Evolutionary conservation across 2,797 vertebrate species (phyloP).

Genomic region (Petrocephalus sullivani): DNA sequence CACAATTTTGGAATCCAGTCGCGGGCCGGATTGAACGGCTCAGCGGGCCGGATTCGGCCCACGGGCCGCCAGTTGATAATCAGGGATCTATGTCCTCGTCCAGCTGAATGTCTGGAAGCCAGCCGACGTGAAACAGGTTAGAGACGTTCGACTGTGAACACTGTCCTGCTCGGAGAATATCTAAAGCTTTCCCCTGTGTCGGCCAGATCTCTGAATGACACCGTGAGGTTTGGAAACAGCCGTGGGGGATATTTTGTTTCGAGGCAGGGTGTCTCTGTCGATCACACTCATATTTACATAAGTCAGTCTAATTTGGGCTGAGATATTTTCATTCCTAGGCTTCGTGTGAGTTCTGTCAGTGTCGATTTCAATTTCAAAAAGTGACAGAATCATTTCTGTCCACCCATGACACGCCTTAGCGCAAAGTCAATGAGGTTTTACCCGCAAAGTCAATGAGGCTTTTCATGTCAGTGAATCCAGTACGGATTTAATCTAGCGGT

Average conservation of each 20-base stretch:
- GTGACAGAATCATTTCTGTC: conserved; percentile 13
- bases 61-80: too few species aligned
- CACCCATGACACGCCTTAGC: neutral
- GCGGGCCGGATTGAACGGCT: too few species aligned
- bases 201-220: neutral
- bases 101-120: neutral
- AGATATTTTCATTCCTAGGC: conserved; percentile 4
- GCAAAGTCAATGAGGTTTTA: conserved; percentile 19
- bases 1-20: too few species aligned
- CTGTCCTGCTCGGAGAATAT: neutral
- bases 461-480: neutral
- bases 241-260: neutral
- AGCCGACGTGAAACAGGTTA: neutral
- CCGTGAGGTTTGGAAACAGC: neutral
- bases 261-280: neutral
- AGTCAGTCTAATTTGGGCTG: conserved; percentile 14
- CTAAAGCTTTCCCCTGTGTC: neutral
- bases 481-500: conserved; percentile 19
- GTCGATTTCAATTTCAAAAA: conserved; percentile 24
- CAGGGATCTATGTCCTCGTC: neutral
- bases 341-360: conserved; percentile 24
- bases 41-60: too few species aligned
- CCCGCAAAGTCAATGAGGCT: neutral
- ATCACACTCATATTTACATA: conserved; percentile 6
- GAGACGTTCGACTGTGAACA: neutral